phyloP scores from a whole-genome alignment of 2,888 invertebrate genomes.

The Yponomeuta evonymella region DNA sequence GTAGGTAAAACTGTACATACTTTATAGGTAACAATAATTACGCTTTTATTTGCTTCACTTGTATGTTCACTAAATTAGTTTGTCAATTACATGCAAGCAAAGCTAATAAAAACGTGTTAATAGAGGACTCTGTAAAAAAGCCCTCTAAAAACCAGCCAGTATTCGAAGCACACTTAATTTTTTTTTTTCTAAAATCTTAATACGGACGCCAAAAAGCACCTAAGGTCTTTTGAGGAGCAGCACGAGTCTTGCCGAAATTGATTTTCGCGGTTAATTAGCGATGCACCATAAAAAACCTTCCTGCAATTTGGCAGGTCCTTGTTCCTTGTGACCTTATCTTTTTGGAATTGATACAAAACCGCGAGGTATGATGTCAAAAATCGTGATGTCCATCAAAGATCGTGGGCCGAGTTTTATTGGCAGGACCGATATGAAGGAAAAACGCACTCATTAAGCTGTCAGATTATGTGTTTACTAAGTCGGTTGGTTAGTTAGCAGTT shows the following conservation, averaged over 20 bases:
- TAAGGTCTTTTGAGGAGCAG: constrained; percentile 36
- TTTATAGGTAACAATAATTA: no score
- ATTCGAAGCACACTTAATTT: background rate
- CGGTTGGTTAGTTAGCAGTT: background rate
- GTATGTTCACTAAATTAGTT: no score
- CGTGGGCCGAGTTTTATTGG: background rate
- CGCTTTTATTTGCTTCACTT: no score
- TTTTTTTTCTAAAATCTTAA: constrained; percentile 23
- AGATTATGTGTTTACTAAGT: background rate
- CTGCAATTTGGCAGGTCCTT: constrained; percentile 38
- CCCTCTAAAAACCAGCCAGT: background rate
- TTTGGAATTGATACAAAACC: constrained; percentile 54
- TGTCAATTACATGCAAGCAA: no score
- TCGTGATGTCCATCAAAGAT: constrained; percentile 36
- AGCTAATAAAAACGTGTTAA: no score
- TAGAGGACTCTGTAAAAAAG: background rate
- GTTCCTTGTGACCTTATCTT: constrained; percentile 31
- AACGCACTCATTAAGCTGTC: background rate
- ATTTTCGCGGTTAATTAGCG: constrained; percentile 48
- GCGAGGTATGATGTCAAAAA: constrained; percentile 24
- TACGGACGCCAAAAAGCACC: constrained; percentile 23
- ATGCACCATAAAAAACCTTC: constrained; percentile 51
- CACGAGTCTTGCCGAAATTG: constrained; percentile 57
- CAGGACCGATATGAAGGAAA: background rate
- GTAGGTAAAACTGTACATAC: no score